Evolutionary conservation across 2,797 vertebrate genomes (phyloP), one percentile per base, ranked within the genome.

Genomic region (Pipistrellus nathusii): DNA sequence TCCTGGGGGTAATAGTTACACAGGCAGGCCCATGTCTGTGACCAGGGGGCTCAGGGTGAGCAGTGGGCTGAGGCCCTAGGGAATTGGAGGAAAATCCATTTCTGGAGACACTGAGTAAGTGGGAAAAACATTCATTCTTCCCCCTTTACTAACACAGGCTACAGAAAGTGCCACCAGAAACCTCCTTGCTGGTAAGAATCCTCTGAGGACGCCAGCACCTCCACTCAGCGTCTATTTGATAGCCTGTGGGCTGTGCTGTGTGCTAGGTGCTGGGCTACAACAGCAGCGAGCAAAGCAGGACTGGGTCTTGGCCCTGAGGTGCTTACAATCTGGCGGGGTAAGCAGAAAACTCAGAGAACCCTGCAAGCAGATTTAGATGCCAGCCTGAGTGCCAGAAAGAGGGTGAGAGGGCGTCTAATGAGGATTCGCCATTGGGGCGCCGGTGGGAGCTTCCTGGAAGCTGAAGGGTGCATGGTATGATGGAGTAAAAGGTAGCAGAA

Each of bases 211-310:
- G 1, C 32, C 4, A 8, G 73, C 13, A 2, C 14, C 0, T 17
- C 5, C 8, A 0, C 4, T 15, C 23, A 4, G 0, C 2, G 0
- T 18, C 0, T 1, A 3, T 2, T 9, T 0, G 18, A 44, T 15
- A 23, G 55, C 48, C 18, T 32, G 0, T 12, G 48, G 12, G n/a
- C 83, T 3, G 0, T 21, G 18, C 32, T 30, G 35, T 7, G 30
- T 18, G 66, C 66, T 30, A 1, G 72, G 68, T 30, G 44, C 73
- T 27, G 38, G 53, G n/a, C 25, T 7, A 3, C 1, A 0, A 9
- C 14, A 13, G 30, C 3, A 4, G 9, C 8, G 5, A 27, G 41
- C 46, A 32, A 3, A 27, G 23, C 5, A 4, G 57, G 18, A 5
- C 71, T 9, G 41, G 12, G 1, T 48, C 38, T 51, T 62, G 73